Conservation (phyloP, 1,140 invertebrate species). For the Aphidius gifuensis region DNA sequence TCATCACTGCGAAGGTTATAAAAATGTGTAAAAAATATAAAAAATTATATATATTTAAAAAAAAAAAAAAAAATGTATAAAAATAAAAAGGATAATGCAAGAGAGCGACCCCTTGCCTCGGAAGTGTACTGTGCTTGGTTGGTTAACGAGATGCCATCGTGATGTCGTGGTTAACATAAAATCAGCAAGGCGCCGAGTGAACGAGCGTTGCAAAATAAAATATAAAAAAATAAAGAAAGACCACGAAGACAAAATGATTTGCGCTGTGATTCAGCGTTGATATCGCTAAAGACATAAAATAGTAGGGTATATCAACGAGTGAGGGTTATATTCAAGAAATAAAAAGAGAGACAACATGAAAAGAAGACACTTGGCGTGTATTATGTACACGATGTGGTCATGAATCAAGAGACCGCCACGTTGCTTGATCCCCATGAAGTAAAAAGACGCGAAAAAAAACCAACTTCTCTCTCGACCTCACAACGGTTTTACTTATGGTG, state of each 20-base stretch:
- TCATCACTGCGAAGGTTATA: conserved; percentile 8
- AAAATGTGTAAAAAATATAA: conserved; percentile 4
- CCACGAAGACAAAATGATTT: conserved; percentile 33
- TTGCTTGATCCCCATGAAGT: background rate
- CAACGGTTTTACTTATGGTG: too few species aligned
- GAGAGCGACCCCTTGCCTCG: background rate
- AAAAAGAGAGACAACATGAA: too few species aligned
- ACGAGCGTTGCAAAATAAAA: conserved; percentile 23
- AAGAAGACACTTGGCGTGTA: too few species aligned
- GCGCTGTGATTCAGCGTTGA: conserved; percentile 34
- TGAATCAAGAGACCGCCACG: conserved; percentile 4
- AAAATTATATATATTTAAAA: background rate
- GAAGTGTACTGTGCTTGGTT: background rate
- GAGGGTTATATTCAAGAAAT: background rate
- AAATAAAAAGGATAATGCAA: background rate
- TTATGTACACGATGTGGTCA: too few species aligned
- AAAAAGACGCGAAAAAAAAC: too few species aligned
- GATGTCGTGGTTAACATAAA: conserved; percentile 17
- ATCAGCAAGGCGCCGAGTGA: conserved; percentile 9
- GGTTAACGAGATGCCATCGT: conserved; percentile 10
- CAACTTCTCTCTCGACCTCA: too few species aligned
- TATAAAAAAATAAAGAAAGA: conserved; percentile 24
- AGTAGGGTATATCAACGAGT: conserved; percentile 29
- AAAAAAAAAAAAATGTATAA: background rate
- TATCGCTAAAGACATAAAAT: conserved; percentile 41